Percentiles rank a stretch among this genome's conserved stretches.
Conservation (phyloP, 2,113 vertebrate species). For the Cacatua alba region DNA sequence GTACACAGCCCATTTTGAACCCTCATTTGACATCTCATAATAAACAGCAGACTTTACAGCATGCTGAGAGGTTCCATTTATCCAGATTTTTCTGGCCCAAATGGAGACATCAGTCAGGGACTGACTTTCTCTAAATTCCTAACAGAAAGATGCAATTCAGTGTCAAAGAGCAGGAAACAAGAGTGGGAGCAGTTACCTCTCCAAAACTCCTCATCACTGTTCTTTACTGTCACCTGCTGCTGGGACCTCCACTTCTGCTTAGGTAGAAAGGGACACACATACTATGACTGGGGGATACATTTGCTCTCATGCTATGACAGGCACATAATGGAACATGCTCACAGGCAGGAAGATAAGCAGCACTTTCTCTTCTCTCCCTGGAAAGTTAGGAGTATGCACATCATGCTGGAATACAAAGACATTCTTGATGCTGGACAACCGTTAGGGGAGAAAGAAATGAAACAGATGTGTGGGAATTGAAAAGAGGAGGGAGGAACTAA, state of each 20-base stretch:
- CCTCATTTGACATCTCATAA: slow-evolving; percentile 16
- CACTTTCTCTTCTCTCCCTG: background rate
- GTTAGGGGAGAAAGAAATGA: background rate
- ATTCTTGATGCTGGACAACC: background rate
- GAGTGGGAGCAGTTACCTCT: background rate
- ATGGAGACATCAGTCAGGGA: background rate
- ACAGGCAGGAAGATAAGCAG: background rate
- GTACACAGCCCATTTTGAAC: background rate
- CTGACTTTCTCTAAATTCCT: background rate
- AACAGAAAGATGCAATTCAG: background rate
- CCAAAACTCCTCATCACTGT: background rate
- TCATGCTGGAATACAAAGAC: background rate
- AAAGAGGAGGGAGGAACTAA: background rate
- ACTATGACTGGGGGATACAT: background rate
- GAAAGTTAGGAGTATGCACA: background rate
- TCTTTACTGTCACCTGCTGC: background rate
- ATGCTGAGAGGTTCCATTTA: background rate
- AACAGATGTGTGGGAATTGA: background rate
- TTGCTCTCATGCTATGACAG: background rate
- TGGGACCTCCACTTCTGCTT: background rate
- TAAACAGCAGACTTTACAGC: slow-evolving; percentile 16
- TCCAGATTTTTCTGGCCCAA: background rate
- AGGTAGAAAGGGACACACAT: background rate
- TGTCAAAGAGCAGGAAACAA: background rate
- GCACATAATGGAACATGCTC: background rate